A percentile compares a stretch with the other conserved stretches of the same genome.
phyloP scores from a whole-genome alignment of 2,797 vertebrate genomes.

The Sebastes taczanowskii region DNA sequence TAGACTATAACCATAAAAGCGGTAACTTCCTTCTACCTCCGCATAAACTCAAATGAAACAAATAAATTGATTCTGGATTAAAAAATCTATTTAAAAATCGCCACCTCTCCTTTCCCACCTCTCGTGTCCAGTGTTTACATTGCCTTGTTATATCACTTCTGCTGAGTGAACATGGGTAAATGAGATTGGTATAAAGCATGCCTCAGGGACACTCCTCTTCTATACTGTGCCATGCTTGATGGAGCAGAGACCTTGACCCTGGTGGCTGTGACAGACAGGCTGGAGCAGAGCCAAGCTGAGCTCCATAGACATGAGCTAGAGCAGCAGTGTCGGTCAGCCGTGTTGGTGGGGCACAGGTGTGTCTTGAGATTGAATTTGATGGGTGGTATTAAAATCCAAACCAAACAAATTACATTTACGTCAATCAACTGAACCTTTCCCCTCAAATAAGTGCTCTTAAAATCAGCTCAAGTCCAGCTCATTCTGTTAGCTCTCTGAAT shows the following conservation, averaged over 20 bases:
- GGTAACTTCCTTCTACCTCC: too few species aligned
- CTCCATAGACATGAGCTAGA: background rate
- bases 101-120: background rate
- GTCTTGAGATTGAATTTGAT: background rate
- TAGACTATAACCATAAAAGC: too few species aligned
- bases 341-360: background rate
- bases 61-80: too few species aligned
- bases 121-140: conserved; percentile 4
- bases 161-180: conserved; percentile 22
- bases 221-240: background rate
- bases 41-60: too few species aligned
- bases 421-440: background rate
- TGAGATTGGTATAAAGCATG: conserved; percentile 2
- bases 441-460: background rate
- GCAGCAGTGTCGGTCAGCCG: background rate
- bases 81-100: too few species aligned
- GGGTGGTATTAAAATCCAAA: conserved; percentile 1
- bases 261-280: background rate
- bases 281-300: background rate
- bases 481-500: background rate
- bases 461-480: background rate
- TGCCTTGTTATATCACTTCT: background rate
- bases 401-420: background rate
- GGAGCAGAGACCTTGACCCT: background rate
- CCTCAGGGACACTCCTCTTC: conserved; percentile 2